Percentiles rank a stretch among this genome's conserved stretches.
These are phyloP conservation scores for Donacobius atricapilla DNA, from an alignment of 2,113 vertebrate species.

Conservation along the genomic window DNA sequence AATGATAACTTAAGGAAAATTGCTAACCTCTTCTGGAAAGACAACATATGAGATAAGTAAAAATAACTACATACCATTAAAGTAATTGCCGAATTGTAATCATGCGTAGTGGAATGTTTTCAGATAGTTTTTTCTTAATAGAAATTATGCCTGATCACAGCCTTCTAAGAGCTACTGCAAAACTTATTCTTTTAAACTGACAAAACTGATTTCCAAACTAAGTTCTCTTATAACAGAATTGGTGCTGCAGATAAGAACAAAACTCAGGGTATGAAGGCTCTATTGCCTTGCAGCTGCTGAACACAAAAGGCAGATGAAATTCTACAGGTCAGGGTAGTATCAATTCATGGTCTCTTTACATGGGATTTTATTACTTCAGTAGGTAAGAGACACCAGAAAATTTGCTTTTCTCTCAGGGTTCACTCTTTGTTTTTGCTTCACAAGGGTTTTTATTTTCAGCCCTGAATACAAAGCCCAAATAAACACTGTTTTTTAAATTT, in stretches of 20 bases:
- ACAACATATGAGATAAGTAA: background rate
- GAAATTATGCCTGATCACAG: background rate
- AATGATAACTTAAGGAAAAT: background rate
- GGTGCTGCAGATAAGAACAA: background rate
- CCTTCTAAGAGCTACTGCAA: background rate
- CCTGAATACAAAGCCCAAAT: background rate
- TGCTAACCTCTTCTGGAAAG: background rate
- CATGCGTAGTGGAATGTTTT: background rate
- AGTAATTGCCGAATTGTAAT: background rate
- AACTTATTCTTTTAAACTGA: background rate
- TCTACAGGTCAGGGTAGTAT: background rate
- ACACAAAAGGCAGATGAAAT: conserved; percentile 11
- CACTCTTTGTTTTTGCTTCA: background rate
- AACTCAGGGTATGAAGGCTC: background rate
- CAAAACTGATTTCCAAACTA: background rate
- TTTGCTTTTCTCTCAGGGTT: background rate
- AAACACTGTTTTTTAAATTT: background rate
- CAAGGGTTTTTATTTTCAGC: conserved; percentile 2
- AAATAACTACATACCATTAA: background rate
- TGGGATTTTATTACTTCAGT: background rate
- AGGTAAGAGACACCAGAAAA: background rate
- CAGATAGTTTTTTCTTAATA: background rate
- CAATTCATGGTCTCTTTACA: background rate
- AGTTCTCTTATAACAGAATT: background rate
- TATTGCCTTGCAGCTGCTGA: background rate